A percentile compares a stretch with the other conserved stretches of the same genome.
Conservation (phyloP, 2,888 invertebrate species). For the Embidobia sp. region DNA sequence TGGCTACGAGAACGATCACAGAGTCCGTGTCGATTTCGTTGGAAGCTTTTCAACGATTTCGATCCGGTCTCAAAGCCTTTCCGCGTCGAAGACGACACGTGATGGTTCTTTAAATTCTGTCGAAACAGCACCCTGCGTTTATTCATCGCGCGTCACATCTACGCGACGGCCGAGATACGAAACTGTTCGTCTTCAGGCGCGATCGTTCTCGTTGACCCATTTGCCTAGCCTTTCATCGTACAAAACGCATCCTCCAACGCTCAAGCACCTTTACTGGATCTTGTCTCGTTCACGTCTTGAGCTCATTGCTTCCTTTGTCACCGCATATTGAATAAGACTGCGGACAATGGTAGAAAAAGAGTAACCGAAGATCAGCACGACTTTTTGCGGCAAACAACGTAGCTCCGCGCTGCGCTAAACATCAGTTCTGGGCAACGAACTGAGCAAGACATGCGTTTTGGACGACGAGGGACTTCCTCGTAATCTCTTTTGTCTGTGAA, state of each 20-base stretch:
- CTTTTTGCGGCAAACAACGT: constrained; percentile 5
- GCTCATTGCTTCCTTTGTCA: constrained; percentile 39
- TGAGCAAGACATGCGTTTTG: constrained; percentile 46
- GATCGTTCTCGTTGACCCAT: constrained; percentile 58
- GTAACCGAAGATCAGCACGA: background rate
- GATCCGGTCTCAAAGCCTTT: too few species aligned
- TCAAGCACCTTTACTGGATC: constrained; percentile 20
- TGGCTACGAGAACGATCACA: too few species aligned
- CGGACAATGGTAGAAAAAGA: constrained; percentile 32
- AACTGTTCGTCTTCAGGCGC: constrained; percentile 24
- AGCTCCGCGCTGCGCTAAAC: constrained; percentile 4
- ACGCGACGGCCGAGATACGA: too few species aligned
- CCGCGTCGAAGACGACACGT: too few species aligned
- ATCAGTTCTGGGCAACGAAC: constrained; percentile 16
- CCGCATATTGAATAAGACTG: constrained; percentile 47
- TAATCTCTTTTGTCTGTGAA: constrained; percentile 27
- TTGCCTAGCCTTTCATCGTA: constrained; percentile 47
- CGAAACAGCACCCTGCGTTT: too few species aligned
- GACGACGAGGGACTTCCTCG: constrained; percentile 28
- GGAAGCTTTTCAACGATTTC: too few species aligned
- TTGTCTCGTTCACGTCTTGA: constrained; percentile 26
- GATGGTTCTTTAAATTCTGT: too few species aligned
- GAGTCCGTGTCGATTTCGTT: too few species aligned
- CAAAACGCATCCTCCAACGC: constrained; percentile 53
- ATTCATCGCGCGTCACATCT: too few species aligned